These are phyloP conservation scores for Melangyna quadrimaculata DNA, from an alignment of 2,888 invertebrate species.

Conservation along the genomic window DNA sequence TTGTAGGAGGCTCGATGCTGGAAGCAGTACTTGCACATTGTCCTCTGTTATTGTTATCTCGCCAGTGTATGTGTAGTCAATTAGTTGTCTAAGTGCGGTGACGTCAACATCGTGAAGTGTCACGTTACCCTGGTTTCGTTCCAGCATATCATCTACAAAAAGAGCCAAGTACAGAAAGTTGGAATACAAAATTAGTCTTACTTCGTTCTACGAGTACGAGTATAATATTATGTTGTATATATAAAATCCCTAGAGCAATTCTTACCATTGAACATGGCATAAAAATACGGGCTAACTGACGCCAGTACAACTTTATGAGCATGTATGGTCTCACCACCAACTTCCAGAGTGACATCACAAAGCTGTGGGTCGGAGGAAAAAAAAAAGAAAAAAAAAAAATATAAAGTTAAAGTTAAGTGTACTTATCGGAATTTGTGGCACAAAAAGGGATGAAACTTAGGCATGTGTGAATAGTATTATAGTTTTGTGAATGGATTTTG, in stretches of 20 bases:
- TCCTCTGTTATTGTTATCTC: conserved; percentile 86
- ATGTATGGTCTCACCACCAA: conserved; percentile 85
- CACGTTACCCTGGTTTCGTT: conserved; percentile 80
- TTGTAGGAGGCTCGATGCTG: conserved; percentile 88
- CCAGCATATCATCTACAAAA: conserved; percentile 80
- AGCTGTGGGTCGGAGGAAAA: conserved; percentile 74
- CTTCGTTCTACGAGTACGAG: background rate
- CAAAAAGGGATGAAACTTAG: conserved; percentile 25
- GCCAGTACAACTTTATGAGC: conserved; percentile 89
- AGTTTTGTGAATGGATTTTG: conserved; percentile 28
- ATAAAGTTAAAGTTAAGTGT: conserved; percentile 41
- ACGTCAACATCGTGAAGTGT: conserved; percentile 82
- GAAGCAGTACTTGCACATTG: conserved; percentile 86
- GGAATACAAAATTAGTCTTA: conserved; percentile 1
- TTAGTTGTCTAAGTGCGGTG: conserved; percentile 85
- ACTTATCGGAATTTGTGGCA: conserved; percentile 34
- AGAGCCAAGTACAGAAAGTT: background rate
- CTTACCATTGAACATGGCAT: conserved; percentile 84
- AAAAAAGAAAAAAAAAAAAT: conserved; percentile 24
- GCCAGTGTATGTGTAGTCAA: conserved; percentile 89
- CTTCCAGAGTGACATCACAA: conserved; percentile 84
- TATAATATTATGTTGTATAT: background rate
- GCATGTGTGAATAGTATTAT: conserved; percentile 36
- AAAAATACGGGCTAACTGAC: conserved; percentile 89
- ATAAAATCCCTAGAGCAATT: conserved; percentile 30